Conservation (phyloP, 2,888 invertebrate species). For the Lasioglossum calceatum region DNA sequence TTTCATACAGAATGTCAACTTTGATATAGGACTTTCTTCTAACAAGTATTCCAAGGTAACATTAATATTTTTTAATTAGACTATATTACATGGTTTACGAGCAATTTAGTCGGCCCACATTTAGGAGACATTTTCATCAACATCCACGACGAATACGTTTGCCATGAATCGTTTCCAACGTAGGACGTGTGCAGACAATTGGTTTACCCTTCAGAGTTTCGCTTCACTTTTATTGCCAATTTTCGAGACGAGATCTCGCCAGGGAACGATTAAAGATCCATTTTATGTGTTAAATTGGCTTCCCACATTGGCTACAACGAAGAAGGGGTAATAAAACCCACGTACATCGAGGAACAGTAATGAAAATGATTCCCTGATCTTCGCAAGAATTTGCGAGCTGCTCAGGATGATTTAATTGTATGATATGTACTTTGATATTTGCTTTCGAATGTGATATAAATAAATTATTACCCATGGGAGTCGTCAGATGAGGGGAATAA, state of each 20-base stretch:
- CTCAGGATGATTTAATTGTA: background rate
- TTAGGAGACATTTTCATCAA: background rate
- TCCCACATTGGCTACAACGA: background rate
- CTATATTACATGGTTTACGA: background rate
- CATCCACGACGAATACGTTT: background rate
- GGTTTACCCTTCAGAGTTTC: conserved; percentile 13
- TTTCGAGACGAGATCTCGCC: background rate
- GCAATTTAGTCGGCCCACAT: background rate
- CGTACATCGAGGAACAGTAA: background rate
- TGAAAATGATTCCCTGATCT: background rate
- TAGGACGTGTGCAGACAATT: background rate
- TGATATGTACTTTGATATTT: background rate
- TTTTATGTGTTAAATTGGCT: background rate
- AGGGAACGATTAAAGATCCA: conserved; percentile 2
- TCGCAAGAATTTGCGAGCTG: background rate
- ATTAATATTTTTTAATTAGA: background rate
- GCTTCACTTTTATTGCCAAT: conserved; percentile 12
- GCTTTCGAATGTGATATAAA: background rate
- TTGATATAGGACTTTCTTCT: background rate
- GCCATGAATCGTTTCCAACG: background rate
- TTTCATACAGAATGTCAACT: background rate
- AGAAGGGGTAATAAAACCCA: background rate
- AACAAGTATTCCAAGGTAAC: background rate
- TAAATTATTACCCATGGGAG: background rate
- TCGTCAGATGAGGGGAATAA: too few relatives aligned